phyloP scores from a whole-genome alignment of 2,797 vertebrate genomes.

The Falco biarmicus region DNA sequence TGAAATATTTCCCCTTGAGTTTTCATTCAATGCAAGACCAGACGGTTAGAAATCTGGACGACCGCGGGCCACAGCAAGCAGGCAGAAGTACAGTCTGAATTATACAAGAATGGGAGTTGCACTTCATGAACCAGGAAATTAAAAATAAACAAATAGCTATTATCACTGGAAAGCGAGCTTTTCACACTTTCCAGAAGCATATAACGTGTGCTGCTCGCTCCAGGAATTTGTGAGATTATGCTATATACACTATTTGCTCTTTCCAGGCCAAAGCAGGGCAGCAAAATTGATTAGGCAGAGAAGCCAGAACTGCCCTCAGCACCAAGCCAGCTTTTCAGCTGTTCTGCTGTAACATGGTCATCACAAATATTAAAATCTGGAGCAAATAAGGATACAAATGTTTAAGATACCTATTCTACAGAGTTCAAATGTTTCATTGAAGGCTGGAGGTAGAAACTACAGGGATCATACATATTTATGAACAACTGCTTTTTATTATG shows the following conservation, averaged over 20 bases:
- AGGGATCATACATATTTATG: neutral
- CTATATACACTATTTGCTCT: neutral
- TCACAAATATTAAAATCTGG: neutral
- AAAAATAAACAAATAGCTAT: constrained; percentile 11
- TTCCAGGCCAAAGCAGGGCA: neutral
- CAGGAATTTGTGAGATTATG: neutral
- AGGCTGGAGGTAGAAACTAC: neutral
- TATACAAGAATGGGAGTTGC: neutral
- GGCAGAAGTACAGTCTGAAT: neutral
- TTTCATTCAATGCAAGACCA: neutral
- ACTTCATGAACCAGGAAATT: neutral
- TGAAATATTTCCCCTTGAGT: neutral
- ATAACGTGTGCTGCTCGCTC: neutral
- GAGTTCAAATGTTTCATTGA: neutral
- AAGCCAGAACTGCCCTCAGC: neutral
- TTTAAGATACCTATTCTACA: neutral
- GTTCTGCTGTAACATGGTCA: neutral
- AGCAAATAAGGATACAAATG: neutral
- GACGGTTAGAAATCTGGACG: neutral
- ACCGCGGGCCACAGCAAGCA: neutral
- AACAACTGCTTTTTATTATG: neutral
- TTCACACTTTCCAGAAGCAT: neutral
- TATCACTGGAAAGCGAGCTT: neutral
- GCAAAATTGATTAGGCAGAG: neutral
- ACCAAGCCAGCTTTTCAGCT: neutral